Evolutionary conservation across 1,140 invertebrate species (phyloP).

Genomic region (Hypothenemus hampei): DNA sequence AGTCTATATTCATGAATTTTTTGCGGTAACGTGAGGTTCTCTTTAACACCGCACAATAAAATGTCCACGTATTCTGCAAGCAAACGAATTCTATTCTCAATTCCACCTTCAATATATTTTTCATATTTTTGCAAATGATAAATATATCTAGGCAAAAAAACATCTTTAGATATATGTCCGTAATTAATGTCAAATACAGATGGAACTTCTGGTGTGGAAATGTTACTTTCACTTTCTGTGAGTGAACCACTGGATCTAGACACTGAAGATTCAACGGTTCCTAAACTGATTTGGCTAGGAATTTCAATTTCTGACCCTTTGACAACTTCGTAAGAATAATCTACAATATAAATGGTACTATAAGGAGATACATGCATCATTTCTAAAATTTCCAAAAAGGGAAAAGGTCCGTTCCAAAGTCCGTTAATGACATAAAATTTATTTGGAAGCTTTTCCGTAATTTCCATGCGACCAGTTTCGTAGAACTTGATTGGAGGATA

Average conservation of each 20-base stretch:
- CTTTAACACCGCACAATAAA: conserved; percentile 31
- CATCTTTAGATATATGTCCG: conserved; percentile 34
- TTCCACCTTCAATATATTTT: neutral
- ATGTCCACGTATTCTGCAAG: conserved; percentile 36
- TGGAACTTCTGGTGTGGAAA: neutral
- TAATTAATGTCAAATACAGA: conserved; percentile 22
- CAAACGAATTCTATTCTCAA: conserved; percentile 30
- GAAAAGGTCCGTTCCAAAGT: conserved; percentile 31
- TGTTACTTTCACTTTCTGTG: neutral
- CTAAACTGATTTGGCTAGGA: conserved; percentile 5
- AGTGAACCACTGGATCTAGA: neutral
- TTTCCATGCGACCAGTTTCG: conserved; percentile 31
- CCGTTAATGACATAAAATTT: conserved; percentile 39
- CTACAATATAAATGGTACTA: conserved; percentile 37
- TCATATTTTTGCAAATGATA: conserved; percentile 26
- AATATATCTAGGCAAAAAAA: conserved; percentile 34
- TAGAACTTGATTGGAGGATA: conserved; percentile 39
- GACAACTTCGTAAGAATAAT: conserved; percentile 28
- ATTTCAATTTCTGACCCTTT: conserved; percentile 7
- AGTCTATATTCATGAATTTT: conserved; percentile 36
- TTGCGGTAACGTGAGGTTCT: conserved; percentile 22
- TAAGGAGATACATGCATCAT: conserved; percentile 28
- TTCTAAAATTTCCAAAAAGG: conserved; percentile 37
- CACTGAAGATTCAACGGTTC: neutral
- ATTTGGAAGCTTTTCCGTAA: conserved; percentile 34